Base-by-base conservation (phyloP, 2,888 invertebrate genomes). In the Meta bourneti region DNA sequence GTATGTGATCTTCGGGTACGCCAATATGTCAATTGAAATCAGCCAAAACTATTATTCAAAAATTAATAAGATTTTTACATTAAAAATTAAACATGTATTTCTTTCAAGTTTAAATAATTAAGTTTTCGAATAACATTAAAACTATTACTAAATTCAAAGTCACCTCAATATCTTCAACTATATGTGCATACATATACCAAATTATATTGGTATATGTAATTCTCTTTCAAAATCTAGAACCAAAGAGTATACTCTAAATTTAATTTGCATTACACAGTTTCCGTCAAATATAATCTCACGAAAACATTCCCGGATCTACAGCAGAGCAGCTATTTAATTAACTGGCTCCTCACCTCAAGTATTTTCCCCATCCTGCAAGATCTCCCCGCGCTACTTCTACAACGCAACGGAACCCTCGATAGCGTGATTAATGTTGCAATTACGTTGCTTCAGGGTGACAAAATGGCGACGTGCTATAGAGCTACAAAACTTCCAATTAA, bases 351-450 rank as follows among this genome's bases (percentile, higher is more conserved):
- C 80, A 88, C 80, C 80, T 88, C 72, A 88, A 88, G 87, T 70
- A 88, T 54, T 72, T 71, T 19, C 77, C 72, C 16, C 51, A 34
- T 49, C 72, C 52, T 72, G 82, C 61, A 80, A 82, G 71, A 51
- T 52, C 70, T 51, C 49, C 16, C 81, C 70, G 34, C 81, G 7
- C 34, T 13, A 1, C 9, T 6, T 16, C n/a, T 19, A 9, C 11
- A 72, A 71, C 70, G 16, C 71, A 51, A n/a, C 19, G 13, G 51
- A 48, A 52, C 72, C 71, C 69, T 78, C 86, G 78, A 71, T 79
- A 54, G 82, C 84, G 90, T 90, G 90, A 90, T 90, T 90, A 90
- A 90, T 90, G 90, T 85, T 49, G 90, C 90, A 90, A 90, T 90
- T 90, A 90, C 90, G 78, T 69, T 69, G 20, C n/a, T 51, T 61